phyloP scores from a whole-genome alignment of 1,140 invertebrate genomes.

The Colletes latitarsis region DNA sequence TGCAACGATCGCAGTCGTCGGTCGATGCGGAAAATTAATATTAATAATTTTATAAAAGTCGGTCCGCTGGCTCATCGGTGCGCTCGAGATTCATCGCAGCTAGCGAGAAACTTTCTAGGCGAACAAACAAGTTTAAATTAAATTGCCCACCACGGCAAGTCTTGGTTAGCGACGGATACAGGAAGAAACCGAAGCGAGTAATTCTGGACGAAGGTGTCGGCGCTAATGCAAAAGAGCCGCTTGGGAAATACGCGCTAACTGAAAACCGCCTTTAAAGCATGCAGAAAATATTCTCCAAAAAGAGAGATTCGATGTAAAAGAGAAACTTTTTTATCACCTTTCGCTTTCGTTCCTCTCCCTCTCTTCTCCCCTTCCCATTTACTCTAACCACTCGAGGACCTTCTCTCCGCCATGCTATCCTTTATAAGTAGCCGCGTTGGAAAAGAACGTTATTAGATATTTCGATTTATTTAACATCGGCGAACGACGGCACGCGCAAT shows the following conservation, averaged over 20 bases:
- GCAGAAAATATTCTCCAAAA: neutral
- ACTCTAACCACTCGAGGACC: no score
- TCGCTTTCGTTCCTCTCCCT: conserved; percentile 6
- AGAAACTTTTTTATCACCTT: neutral
- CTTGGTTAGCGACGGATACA: conserved; percentile 9
- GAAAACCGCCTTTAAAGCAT: neutral
- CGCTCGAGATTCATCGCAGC: conserved; percentile 41
- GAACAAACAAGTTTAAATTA: conserved; percentile 71
- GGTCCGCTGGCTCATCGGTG: conserved; percentile 9
- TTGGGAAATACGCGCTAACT: conserved; percentile 34
- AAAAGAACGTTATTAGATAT: neutral
- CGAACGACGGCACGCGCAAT: neutral
- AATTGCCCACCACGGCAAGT: conserved; percentile 58
- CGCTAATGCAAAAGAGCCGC: conserved; percentile 27
- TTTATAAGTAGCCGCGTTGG: no score
- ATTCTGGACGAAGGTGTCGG: conserved; percentile 7
- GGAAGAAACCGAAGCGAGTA: conserved; percentile 24
- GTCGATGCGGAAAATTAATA: conserved; percentile 53
- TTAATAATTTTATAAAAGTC: conserved; percentile 54
- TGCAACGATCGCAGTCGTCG: conserved; percentile 1
- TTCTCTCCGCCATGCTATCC: neutral
- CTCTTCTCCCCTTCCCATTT: no score
- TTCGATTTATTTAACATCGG: neutral
- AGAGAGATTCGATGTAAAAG: neutral
- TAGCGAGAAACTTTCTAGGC: conserved; percentile 39